Percentiles rank a stretch among this genome's conserved stretches.
These are phyloP conservation scores for Kryptolebias marmoratus DNA, from an alignment of 2,113 vertebrate species.

Conservation along the genomic window DNA sequence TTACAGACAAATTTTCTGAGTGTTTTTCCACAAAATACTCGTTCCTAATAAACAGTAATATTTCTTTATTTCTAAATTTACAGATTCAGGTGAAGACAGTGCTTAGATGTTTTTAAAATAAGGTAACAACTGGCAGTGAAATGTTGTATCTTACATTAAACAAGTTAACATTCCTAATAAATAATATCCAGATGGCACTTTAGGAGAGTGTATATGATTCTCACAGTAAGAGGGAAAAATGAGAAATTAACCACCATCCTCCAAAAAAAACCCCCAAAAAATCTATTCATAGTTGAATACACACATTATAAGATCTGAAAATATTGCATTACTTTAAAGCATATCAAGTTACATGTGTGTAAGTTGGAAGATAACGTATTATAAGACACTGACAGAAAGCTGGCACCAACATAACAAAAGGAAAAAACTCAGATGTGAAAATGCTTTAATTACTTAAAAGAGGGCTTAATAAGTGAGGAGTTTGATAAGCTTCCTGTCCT, in stretches of 20 bases:
- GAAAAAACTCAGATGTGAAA: constrained; percentile 38
- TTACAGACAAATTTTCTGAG: no score
- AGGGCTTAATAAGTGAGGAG: constrained; percentile 39
- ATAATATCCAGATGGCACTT: constrained; percentile 7
- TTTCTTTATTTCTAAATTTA: no score
- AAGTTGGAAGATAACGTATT: constrained; percentile 12
- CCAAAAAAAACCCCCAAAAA: neutral
- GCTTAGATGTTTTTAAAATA: neutral
- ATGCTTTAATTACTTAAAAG: constrained; percentile 44
- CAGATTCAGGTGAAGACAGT: no score
- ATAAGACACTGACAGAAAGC: constrained; percentile 42
- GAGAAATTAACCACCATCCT: neutral
- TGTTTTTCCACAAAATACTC: no score
- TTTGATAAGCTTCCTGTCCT: constrained; percentile 40
- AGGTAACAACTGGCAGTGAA: neutral
- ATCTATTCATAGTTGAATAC: neutral
- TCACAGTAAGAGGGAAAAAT: neutral
- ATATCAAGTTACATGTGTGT: constrained; percentile 12
- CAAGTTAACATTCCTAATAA: neutral
- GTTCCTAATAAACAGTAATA: no score
- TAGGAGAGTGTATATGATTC: neutral
- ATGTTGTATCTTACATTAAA: neutral
- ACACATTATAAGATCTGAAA: constrained; percentile 7
- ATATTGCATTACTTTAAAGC: constrained; percentile 1
- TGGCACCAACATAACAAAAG: constrained; percentile 14